phyloP scores from a whole-genome alignment of 2,888 invertebrate species.

The Lomographa bimaculata region DNA sequence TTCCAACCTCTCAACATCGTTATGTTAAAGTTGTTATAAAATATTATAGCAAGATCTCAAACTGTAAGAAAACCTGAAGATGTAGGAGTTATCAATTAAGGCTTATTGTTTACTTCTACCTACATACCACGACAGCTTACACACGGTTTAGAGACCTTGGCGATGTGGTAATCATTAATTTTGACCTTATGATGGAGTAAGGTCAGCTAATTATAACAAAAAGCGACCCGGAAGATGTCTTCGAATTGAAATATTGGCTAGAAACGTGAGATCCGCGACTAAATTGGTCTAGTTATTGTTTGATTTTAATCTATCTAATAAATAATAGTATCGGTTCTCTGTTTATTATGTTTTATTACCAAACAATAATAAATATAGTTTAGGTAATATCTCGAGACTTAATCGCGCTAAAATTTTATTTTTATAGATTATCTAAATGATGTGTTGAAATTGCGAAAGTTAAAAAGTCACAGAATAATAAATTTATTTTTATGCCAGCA shows the following conservation, averaged over 20 bases:
- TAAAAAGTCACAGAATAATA: no score
- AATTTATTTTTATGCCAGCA: no score
- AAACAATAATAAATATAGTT: no score
- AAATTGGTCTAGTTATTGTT: slow-evolving; percentile 29
- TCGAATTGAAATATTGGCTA: slow-evolving; percentile 48
- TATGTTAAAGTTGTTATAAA: slow-evolving; percentile 11
- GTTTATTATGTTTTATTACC: no score
- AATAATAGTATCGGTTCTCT: no score
- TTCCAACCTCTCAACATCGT: slow-evolving; percentile 5
- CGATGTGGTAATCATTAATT: slow-evolving; percentile 54
- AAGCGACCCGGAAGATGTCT: slow-evolving; percentile 62
- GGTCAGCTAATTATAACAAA: slow-evolving; percentile 63
- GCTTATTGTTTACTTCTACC: slow-evolving; percentile 38
- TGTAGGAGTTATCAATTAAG: slow-evolving; percentile 38
- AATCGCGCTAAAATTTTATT: no score
- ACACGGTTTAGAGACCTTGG: slow-evolving; percentile 48
- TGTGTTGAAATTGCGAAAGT: no score
- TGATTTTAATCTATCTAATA: slow-evolving; percentile 23
- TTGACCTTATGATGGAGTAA: slow-evolving; percentile 55
- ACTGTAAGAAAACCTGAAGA: slow-evolving; percentile 13
- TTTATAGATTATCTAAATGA: no score
- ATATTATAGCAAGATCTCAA: slow-evolving; percentile 5
- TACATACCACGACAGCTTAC: slow-evolving; percentile 20
- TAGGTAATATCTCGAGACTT: no score
- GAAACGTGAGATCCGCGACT: slow-evolving; percentile 59